These are phyloP conservation scores for Drosophila novamexicana DNA, from an alignment of 1,140 invertebrate genomes.

Conservation along the genomic window DNA sequence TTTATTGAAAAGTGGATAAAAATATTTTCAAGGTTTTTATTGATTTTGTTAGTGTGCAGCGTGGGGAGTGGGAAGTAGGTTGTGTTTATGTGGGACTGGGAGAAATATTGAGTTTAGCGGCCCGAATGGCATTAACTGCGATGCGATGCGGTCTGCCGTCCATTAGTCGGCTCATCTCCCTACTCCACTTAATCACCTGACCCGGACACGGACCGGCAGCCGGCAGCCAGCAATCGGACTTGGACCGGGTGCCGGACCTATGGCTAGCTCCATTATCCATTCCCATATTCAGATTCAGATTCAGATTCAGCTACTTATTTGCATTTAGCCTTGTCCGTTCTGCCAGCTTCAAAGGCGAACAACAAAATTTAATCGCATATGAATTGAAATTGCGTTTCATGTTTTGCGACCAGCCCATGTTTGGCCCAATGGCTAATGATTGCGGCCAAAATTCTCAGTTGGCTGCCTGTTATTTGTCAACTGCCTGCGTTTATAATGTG, in stretches of 20 bases:
- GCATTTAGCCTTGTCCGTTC: constrained; percentile 26
- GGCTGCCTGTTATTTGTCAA: constrained; percentile 16
- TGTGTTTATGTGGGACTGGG: no score
- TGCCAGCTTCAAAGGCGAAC: constrained; percentile 60
- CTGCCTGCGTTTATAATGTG: constrained; percentile 5
- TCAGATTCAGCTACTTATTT: constrained; percentile 1
- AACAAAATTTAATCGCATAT: constrained; percentile 74
- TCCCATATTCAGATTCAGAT: not conserved
- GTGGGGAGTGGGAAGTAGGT: not conserved
- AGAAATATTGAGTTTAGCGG: not conserved
- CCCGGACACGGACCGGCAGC: not conserved
- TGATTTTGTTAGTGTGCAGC: constrained; percentile 54
- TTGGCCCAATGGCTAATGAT: constrained; percentile 30
- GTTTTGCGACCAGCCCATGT: constrained; percentile 33
- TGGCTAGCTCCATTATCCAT: not conserved
- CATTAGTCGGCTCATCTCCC: not conserved
- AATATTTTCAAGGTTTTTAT: constrained; percentile 69
- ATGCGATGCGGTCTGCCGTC: constrained; percentile 1
- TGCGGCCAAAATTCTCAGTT: constrained; percentile 6
- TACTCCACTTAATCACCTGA: constrained; percentile 27
- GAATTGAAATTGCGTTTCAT: constrained; percentile 71
- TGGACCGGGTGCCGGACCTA: no score
- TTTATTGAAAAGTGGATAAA: constrained; percentile 52
- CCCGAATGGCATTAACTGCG: constrained; percentile 16
- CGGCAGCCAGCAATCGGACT: not conserved